Percentiles rank a stretch among this genome's conserved stretches.
Evolutionary conservation across 2,797 vertebrate genomes (phyloP).

Genomic region (Takifugu ocellatus): DNA sequence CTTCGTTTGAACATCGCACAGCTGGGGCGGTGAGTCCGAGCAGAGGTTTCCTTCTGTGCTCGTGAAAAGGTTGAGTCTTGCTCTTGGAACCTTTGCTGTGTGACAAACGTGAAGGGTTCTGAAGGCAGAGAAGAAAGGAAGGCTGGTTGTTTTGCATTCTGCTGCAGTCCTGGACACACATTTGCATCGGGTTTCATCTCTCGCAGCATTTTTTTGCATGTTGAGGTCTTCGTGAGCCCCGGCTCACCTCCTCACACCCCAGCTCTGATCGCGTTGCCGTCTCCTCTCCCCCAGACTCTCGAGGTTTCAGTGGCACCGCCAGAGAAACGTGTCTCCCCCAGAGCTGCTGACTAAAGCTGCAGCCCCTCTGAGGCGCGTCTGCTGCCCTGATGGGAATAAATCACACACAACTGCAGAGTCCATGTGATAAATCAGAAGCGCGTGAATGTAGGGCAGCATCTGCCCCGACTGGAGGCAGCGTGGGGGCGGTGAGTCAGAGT

Average conservation of each 20-base stretch:
- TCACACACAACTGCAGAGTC: neutral
- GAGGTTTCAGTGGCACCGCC: no score
- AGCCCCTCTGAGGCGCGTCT: no score
- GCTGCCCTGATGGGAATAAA: no score
- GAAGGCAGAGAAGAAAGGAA: neutral
- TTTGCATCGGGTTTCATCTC: no score
- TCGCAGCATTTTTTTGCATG: neutral
- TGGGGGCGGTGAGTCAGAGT: constrained; percentile 32
- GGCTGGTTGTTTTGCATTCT: neutral
- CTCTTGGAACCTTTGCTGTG: no score
- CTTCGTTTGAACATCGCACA: constrained; percentile 19
- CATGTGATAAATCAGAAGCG: constrained; percentile 11
- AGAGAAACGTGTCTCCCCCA: no score
- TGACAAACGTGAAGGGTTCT: no score
- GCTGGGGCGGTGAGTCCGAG: neutral
- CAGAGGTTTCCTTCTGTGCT: neutral
- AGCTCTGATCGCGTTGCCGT: no score
- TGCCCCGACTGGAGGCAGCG: neutral
- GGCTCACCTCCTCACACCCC: no score
- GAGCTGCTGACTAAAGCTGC: no score
- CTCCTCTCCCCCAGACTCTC: no score
- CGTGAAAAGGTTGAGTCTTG: no score
- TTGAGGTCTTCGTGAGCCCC: neutral
- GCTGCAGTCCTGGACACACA: neutral
- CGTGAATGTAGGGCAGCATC: constrained; percentile 10